Evolutionary conservation across 2,113 vertebrate species (phyloP).

Genomic region (Actinemys pallida): DNA sequence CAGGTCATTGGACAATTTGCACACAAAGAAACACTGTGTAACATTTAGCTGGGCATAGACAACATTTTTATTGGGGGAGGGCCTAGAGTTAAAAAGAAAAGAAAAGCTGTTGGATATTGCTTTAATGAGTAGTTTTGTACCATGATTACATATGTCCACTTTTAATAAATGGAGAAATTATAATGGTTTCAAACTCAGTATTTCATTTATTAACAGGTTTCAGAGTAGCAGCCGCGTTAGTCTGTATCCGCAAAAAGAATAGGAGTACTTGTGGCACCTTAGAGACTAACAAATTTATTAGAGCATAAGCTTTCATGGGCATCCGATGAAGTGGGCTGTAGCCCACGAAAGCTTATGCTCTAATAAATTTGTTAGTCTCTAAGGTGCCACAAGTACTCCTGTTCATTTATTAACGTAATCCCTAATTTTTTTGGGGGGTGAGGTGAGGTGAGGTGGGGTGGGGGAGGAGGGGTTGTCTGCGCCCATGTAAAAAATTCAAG

Average conservation of each 20-base stretch:
- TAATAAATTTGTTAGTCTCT: too few species aligned
- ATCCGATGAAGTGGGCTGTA: too few species aligned
- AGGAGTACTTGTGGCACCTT: too few species aligned
- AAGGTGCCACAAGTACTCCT: too few species aligned
- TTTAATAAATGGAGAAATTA: not conserved
- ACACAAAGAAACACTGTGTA: not conserved
- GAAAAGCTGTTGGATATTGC: not conserved
- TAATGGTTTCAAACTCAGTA: not conserved
- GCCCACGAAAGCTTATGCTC: too few species aligned
- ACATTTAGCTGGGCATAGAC: not conserved
- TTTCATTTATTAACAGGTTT: not conserved
- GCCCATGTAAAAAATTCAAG: accelerated
- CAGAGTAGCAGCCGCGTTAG: too few species aligned
- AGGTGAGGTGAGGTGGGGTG: too few species aligned
- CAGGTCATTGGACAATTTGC: not conserved
- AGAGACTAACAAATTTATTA: too few species aligned
- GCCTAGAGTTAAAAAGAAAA: not conserved
- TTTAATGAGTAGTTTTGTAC: not conserved
- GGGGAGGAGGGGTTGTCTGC: not conserved
- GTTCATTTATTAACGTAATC: not conserved
- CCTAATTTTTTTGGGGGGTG: not conserved
- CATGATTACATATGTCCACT: not conserved
- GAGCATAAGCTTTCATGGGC: too few species aligned
- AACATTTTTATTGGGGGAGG: not conserved
- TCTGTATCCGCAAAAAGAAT: too few species aligned